Conservation (phyloP, 2,797 vertebrate species). For the Eulemur albifrons region DNA sequence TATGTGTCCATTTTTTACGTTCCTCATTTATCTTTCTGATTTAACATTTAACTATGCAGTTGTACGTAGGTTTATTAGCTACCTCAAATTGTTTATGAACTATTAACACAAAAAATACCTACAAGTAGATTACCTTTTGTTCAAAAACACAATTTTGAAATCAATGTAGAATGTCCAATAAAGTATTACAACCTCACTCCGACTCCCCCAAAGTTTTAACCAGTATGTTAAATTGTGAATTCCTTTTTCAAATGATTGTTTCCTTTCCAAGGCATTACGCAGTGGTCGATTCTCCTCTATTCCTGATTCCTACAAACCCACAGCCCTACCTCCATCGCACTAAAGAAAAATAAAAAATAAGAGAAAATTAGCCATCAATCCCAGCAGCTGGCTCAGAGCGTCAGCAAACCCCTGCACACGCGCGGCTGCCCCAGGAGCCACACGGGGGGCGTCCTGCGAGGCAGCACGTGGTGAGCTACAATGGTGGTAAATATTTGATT, state of each 20-base stretch:
- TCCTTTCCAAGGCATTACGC: not conserved
- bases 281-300: not conserved
- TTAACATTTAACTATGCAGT: not conserved
- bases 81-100: not conserved
- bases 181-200: not conserved
- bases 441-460: rapidly evolving
- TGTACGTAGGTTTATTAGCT: not conserved
- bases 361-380: not conserved
- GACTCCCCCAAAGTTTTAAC: not conserved
- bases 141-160: not conserved
- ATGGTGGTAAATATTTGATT: rapidly evolving
- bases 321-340: not conserved
- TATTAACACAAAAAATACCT: not conserved
- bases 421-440: rapidly evolving
- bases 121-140: not conserved
- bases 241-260: not conserved
- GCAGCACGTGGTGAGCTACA: rapidly evolving
- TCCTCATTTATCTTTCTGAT: not conserved
- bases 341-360: rapidly evolving
- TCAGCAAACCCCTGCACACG: rapidly evolving
- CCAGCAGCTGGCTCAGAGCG: rapidly evolving
- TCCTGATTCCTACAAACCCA: not conserved
- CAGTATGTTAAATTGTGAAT: not conserved
- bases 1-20: not conserved
- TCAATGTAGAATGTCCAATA: not conserved